Conservation (phyloP, 35 echinoderm and acorn worm genomes). For the Heliocidaris erythrogramma region DNA sequence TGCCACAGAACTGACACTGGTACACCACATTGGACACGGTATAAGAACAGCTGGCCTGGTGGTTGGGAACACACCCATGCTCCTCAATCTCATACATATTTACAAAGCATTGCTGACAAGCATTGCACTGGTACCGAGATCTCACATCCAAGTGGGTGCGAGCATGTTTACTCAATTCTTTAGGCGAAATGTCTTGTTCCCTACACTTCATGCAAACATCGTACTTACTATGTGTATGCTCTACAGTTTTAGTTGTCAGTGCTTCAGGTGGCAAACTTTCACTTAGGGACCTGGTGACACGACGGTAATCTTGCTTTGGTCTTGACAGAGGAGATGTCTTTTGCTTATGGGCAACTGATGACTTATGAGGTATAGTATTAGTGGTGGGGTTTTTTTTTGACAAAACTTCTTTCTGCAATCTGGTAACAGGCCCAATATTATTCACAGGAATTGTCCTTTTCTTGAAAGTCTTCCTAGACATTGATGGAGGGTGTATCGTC, state of each 20-base stretch:
- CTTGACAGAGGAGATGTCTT: neutral
- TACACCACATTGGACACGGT: neutral
- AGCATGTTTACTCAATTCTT: neutral
- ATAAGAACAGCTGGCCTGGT: neutral
- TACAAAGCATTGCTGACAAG: neutral
- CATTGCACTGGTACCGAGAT: constrained; percentile 21
- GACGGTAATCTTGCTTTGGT: neutral
- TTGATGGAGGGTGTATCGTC: neutral
- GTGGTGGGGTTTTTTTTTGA: neutral
- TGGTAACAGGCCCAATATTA: neutral
- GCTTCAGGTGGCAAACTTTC: neutral
- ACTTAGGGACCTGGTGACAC: neutral
- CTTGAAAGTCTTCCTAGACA: neutral
- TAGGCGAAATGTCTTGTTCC: neutral
- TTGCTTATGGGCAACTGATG: neutral
- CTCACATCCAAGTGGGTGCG: neutral
- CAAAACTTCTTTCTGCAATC: neutral
- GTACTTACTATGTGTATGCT: neutral
- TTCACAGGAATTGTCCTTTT: neutral
- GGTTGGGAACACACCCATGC: neutral
- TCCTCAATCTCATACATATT: neutral
- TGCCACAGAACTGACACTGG: neutral
- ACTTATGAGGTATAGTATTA: neutral
- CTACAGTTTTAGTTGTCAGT: neutral
- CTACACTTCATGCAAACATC: neutral